A percentile compares a stretch with the other conserved stretches of the same genome.
phyloP scores from a whole-genome alignment of 2,797 vertebrate species.

The Acanthurus leucopareius region DNA sequence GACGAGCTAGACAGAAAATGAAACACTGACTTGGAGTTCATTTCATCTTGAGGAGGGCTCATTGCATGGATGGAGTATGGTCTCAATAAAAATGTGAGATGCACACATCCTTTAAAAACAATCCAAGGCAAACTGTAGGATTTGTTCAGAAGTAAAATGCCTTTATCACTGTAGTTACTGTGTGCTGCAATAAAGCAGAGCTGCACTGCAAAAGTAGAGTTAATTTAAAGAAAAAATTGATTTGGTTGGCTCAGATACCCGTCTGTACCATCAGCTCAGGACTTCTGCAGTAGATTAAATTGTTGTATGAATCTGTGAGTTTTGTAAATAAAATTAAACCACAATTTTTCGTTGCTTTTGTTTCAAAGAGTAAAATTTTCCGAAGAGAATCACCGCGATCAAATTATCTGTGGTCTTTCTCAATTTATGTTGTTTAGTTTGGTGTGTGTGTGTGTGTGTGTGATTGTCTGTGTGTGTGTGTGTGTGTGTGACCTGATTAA shows the following conservation, averaged over 20 bases:
- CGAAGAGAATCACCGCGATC: not conserved
- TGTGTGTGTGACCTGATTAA: conserved; percentile 50
- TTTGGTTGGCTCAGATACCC: not conserved
- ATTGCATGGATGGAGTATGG: too few relatives aligned
- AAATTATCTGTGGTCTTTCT: not conserved
- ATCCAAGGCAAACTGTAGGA: too few relatives aligned
- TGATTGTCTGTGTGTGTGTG: not conserved
- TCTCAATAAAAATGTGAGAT: too few relatives aligned
- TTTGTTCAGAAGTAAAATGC: too few relatives aligned
- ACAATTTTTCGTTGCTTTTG: not conserved
- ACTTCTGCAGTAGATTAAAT: not conserved
- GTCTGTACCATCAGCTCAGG: not conserved
- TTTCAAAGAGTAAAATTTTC: not conserved
- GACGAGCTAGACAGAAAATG: not conserved
- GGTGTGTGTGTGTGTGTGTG: conserved; percentile 1
- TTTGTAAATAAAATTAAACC: not conserved
- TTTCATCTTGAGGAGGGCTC: too few relatives aligned
- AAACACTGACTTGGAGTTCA: not conserved
- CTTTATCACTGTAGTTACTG: too few relatives aligned
- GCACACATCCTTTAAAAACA: too few relatives aligned
- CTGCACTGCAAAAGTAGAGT: not conserved
- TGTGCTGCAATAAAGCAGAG: not conserved
- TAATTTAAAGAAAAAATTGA: not conserved
- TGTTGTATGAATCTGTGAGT: not conserved
- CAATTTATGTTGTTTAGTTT: not conserved